A percentile compares a stretch with the other conserved stretches of the same genome.
phyloP scores from a whole-genome alignment of 2,888 invertebrate genomes.

The Psylliodes chrysocephalus region DNA sequence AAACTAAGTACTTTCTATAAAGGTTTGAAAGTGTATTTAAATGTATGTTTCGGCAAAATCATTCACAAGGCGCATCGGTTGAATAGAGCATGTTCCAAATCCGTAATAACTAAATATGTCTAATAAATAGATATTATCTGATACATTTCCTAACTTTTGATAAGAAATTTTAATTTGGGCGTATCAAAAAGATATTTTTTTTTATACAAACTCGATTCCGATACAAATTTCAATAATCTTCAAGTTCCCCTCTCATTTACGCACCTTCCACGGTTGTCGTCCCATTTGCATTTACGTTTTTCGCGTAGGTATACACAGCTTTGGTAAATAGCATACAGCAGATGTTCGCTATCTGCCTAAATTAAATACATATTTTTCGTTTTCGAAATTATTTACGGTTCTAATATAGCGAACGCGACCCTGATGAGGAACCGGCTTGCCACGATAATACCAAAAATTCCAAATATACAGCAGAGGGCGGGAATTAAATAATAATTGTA shows the following conservation, averaged over 20 bases:
- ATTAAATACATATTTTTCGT: constrained; percentile 44
- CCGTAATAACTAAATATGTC: too few relatives aligned
- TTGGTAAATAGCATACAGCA: constrained; percentile 37
- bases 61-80: too few relatives aligned
- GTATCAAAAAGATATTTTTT: too few relatives aligned
- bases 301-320: constrained; percentile 20
- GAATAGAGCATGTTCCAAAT: too few relatives aligned
- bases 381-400: constrained; percentile 40
- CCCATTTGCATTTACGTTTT: constrained; percentile 33
- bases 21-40: too few relatives aligned
- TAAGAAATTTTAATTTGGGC: too few relatives aligned
- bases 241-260: constrained; percentile 17
- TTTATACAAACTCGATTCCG: not conserved
- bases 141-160: too few relatives aligned
- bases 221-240: not conserved
- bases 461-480: not conserved
- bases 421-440: constrained; percentile 8
- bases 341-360: constrained; percentile 42
- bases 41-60: too few relatives aligned
- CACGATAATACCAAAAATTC: constrained; percentile 18
- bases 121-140: too few relatives aligned
- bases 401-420: constrained; percentile 32
- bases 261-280: constrained; percentile 12
- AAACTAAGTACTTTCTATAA: too few relatives aligned
- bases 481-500: too few relatives aligned